Conservation (phyloP, 1,140 invertebrate species). For the Laupala kohalensis region DNA sequence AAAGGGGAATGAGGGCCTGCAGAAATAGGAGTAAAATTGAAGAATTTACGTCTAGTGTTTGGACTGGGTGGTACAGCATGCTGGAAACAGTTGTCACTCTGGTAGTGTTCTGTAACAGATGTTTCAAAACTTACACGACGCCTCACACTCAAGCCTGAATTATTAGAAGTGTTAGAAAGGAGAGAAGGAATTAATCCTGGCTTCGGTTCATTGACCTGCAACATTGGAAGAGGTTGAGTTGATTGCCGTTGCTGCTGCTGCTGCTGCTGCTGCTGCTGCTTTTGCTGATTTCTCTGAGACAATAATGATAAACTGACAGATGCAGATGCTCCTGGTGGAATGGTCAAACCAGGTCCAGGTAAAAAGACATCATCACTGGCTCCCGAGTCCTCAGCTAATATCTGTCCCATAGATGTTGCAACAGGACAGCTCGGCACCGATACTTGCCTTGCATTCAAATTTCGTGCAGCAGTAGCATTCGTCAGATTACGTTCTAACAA, state of each 20-base stretch:
- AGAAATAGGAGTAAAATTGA: constrained; percentile 72
- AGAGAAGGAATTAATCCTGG: constrained; percentile 5
- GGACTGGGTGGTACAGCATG: constrained; percentile 40
- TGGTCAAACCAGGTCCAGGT: neutral
- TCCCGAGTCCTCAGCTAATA: neutral
- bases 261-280: too few relatives aligned
- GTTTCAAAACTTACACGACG: constrained; percentile 48
- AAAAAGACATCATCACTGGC: constrained; percentile 1
- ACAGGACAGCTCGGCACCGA: neutral
- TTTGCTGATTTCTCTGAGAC: constrained; percentile 14
- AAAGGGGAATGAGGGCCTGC: constrained; percentile 50
- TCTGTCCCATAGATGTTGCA: neutral
- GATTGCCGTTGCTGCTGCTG: neutral
- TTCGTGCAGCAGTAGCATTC: constrained; percentile 20
- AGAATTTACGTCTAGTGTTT: constrained; percentile 54
- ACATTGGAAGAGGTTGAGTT: neutral
- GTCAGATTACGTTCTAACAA: constrained; percentile 55
- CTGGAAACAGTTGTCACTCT: constrained; percentile 12
- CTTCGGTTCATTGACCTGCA: neutral
- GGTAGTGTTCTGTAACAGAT: constrained; percentile 26
- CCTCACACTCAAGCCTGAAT: constrained; percentile 22
- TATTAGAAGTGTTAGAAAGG: neutral
- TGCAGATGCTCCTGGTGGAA: neutral
- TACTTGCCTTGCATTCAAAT: constrained; percentile 18
- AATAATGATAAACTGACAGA: constrained; percentile 13